Conservation (phyloP, 2,113 vertebrate species). For the Percopsis transmontana region DNA sequence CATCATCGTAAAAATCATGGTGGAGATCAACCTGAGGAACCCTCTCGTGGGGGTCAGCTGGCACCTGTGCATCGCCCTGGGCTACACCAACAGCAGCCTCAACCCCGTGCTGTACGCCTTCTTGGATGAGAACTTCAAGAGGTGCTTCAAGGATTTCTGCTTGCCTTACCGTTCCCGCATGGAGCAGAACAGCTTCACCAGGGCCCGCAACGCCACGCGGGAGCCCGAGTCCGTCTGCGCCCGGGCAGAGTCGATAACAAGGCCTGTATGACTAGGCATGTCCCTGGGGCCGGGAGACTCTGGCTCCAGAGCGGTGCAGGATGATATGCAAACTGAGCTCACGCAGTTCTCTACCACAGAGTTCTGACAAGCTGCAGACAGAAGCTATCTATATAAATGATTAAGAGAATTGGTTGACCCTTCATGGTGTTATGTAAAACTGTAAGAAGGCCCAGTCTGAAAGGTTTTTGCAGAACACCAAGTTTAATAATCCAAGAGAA, state of each 20-base stretch:
- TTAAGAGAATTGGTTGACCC: background rate
- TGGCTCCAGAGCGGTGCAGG: constrained; percentile 42
- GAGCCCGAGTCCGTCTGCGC: constrained; percentile 84
- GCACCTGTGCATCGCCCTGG: constrained; percentile 95
- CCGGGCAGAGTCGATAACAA: constrained; percentile 64
- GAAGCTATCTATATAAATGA: constrained; percentile 24
- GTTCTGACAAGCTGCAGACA: constrained; percentile 65
- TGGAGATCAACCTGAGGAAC: constrained; percentile 85
- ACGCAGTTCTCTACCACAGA: constrained; percentile 77
- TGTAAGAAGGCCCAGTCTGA: background rate
- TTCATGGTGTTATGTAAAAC: constrained; percentile 9
- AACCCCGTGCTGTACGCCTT: constrained; percentile 96
- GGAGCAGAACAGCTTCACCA: constrained; percentile 85
- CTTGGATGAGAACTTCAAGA: constrained; percentile 96
- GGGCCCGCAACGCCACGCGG: constrained; percentile 72
- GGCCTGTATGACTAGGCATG: constrained; percentile 83
- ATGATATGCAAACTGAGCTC: constrained; percentile 73
- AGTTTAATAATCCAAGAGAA: background rate
- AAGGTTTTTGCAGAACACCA: background rate
- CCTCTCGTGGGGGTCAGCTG: constrained; percentile 87
- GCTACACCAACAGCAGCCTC: constrained; percentile 97
- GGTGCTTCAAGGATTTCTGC: constrained; percentile 95
- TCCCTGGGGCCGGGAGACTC: constrained; percentile 55
- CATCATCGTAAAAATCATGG: constrained; percentile 91
- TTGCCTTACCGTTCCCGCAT: constrained; percentile 76